A percentile compares a stretch with the other conserved stretches of the same genome.
These are phyloP conservation scores for Gorilla gorilla DNA, from an alignment of 2,113 vertebrate genomes.

Conservation along the genomic window DNA sequence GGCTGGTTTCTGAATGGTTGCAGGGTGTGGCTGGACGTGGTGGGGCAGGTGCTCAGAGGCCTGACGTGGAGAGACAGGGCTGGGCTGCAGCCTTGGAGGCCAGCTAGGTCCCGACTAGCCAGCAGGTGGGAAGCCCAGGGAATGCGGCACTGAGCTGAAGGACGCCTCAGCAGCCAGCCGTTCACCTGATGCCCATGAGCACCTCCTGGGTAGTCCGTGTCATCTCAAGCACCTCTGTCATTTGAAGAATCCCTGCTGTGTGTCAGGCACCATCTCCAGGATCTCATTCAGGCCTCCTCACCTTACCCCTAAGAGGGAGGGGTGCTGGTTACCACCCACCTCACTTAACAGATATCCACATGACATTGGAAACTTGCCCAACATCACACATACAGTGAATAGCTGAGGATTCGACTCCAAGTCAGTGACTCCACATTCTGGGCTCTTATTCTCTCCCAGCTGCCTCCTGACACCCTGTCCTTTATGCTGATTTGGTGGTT, in stretches of 20 bases:
- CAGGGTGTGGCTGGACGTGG: not conserved
- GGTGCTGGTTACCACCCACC: not conserved
- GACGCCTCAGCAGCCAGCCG: not conserved
- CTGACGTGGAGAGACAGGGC: not conserved
- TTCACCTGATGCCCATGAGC: not conserved
- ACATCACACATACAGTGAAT: fast-evolving
- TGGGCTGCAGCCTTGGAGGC: not conserved
- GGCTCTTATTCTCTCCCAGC: not conserved
- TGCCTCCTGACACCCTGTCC: not conserved
- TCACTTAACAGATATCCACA: too few relatives aligned
- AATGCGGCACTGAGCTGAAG: fast-evolving
- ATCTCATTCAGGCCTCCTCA: not conserved
- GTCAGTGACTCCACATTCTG: not conserved
- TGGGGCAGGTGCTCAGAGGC: not conserved
- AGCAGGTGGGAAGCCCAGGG: too few relatives aligned
- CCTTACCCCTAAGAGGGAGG: fast-evolving
- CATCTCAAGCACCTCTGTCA: fast-evolving
- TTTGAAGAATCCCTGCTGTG: not conserved
- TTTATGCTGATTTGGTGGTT: not conserved
- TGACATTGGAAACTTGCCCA: not conserved
- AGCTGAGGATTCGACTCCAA: not conserved
- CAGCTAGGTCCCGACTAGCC: not conserved
- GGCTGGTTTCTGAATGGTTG: not conserved
- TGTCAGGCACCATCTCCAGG: not conserved
- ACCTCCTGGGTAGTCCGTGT: not conserved